Percentiles rank a stretch among this genome's conserved stretches.
These are phyloP conservation scores for Drosophila rhopaloa DNA, from an alignment of 1,140 invertebrate genomes.

Conservation along the genomic window DNA sequence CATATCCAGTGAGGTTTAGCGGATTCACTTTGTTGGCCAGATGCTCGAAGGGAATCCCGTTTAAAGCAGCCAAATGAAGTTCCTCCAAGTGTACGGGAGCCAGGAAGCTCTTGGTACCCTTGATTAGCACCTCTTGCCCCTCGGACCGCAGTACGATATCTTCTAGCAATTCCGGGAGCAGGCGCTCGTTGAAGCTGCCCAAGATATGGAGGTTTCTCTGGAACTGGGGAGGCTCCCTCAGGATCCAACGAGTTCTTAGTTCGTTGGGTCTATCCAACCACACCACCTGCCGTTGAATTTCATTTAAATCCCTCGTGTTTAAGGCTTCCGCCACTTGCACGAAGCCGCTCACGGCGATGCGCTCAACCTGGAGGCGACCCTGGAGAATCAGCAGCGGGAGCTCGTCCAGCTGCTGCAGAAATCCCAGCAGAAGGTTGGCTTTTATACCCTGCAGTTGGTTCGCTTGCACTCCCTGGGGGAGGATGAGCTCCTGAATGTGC, in stretches of 20 bases:
- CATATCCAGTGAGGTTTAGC: constrained; percentile 39
- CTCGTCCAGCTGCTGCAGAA: constrained; percentile 67
- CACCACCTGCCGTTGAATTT: constrained; percentile 63
- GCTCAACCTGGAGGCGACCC: constrained; percentile 69
- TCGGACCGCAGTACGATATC: constrained; percentile 61
- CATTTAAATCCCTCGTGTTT: constrained; percentile 43
- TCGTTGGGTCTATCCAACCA: constrained; percentile 75
- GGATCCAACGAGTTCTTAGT: constrained; percentile 51
- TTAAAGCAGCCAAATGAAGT: constrained; percentile 53
- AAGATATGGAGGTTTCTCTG: constrained; percentile 47
- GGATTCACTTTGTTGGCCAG: constrained; percentile 53
- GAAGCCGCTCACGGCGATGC: constrained; percentile 58
- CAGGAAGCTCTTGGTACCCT: constrained; percentile 67
- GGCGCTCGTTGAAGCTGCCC: constrained; percentile 60
- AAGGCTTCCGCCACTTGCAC: constrained; percentile 43
- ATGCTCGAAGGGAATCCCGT: constrained; percentile 58
- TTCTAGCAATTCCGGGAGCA: constrained; percentile 57
- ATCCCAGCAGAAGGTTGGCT: constrained; percentile 49
- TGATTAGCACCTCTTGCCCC: constrained; percentile 39
- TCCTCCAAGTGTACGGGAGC: constrained; percentile 21
- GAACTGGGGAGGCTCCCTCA: constrained; percentile 46
- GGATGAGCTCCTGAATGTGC: constrained; percentile 65
- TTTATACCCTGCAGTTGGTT: constrained; percentile 54
- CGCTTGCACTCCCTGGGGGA: constrained; percentile 54
- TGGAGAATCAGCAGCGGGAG: constrained; percentile 71